A percentile compares a stretch with the other conserved stretches of the same genome.
These are phyloP conservation scores for Drosophila micromelanica DNA, from an alignment of 1,140 invertebrate species.

Conservation along the genomic window DNA sequence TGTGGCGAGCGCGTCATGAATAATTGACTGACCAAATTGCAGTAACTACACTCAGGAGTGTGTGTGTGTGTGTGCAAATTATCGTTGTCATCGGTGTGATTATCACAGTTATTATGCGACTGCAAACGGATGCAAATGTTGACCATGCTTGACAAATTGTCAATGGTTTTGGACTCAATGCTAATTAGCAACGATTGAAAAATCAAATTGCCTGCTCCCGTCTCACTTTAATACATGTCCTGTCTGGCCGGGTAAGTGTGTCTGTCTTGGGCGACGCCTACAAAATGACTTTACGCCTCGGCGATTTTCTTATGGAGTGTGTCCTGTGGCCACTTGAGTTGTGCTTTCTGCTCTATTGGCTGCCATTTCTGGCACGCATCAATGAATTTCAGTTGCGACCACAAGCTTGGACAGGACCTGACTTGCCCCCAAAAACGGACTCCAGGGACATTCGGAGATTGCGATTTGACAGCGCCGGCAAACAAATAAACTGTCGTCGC, in stretches of 20 bases:
- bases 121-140: conserved; percentile 33
- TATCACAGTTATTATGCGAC: conserved; percentile 61
- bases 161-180: conserved; percentile 47
- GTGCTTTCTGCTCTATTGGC: conserved; percentile 79
- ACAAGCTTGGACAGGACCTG: conserved; percentile 34
- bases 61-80: conserved; percentile 13
- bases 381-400: conserved; percentile 61
- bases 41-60: background rate
- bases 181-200: conserved; percentile 81
- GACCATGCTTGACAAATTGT: conserved; percentile 61
- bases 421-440: conserved; percentile 12
- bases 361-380: conserved; percentile 66
- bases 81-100: conserved; percentile 50
- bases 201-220: conserved; percentile 63
- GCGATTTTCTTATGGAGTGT: conserved; percentile 56
- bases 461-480: conserved; percentile 53
- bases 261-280: conserved; percentile 53
- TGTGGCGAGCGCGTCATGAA: too few species aligned
- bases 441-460: conserved; percentile 19
- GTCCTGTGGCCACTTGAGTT: conserved; percentile 68
- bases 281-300: conserved; percentile 58
- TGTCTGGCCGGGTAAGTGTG: background rate
- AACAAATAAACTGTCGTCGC: conserved; percentile 43
- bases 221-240: conserved; percentile 4
- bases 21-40: conserved; percentile 26